A percentile compares a stretch with the other conserved stretches of the same genome.
These are phyloP conservation scores for Gallinago solitaria DNA, from an alignment of 2,797 vertebrate genomes.

Conservation along the genomic window DNA sequence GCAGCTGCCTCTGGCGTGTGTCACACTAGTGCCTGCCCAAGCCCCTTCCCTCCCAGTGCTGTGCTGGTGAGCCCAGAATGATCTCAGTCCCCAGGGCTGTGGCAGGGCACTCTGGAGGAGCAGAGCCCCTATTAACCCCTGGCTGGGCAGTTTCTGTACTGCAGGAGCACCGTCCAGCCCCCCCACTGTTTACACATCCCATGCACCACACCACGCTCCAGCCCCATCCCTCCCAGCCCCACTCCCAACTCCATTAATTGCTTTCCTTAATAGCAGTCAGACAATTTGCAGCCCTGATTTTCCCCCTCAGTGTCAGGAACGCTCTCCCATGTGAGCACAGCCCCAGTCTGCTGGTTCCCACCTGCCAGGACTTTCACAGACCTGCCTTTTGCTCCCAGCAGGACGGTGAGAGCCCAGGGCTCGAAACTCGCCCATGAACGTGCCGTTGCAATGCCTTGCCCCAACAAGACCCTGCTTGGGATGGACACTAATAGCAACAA, in stretches of 20 bases:
- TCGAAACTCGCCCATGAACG: neutral
- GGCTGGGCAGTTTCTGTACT: neutral
- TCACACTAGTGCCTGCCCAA: neutral
- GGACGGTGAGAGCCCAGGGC: neutral
- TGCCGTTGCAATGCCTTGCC: neutral
- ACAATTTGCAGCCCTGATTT: neutral
- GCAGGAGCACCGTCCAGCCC: neutral
- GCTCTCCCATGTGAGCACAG: neutral
- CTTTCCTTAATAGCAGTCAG: neutral
- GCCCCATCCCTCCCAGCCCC: neutral
- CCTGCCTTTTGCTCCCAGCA: neutral
- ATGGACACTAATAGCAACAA: neutral
- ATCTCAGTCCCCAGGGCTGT: neutral
- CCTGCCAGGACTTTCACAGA: neutral
- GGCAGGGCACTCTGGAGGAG: neutral
- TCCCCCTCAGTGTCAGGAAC: neutral
- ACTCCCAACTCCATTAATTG: neutral
- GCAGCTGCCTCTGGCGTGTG: neutral
- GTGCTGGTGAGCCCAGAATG: neutral
- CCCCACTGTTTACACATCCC: neutral
- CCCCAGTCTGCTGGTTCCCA: neutral
- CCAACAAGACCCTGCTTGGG: neutral
- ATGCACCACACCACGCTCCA: rapidly evolving
- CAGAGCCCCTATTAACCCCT: neutral
- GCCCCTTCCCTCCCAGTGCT: neutral